These are phyloP conservation scores for Sphecodes monilicornis DNA, from an alignment of 2,888 invertebrate species.

Conservation along the genomic window DNA sequence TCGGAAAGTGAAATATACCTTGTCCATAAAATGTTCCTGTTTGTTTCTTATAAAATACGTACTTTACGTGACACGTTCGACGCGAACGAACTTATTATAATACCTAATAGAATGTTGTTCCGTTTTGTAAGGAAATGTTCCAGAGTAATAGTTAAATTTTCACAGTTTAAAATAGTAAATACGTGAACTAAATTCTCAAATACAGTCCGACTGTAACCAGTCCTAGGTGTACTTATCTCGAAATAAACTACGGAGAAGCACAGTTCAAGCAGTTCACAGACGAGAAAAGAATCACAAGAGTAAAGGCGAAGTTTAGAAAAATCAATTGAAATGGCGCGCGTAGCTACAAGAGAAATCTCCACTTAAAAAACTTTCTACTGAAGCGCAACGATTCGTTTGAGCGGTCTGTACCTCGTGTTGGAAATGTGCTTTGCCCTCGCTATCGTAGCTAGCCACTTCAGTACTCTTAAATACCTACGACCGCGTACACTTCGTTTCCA, in stretches of 20 bases:
- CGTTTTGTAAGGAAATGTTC: too few relatives aligned
- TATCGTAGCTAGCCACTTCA: slow-evolving; percentile 42
- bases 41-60: too few relatives aligned
- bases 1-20: too few relatives aligned
- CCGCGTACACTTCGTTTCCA: slow-evolving; percentile 60
- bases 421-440: slow-evolving; percentile 49
- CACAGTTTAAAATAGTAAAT: not conserved
- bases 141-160: too few relatives aligned
- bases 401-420: slow-evolving; percentile 34
- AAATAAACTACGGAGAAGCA: not conserved
- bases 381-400: slow-evolving; percentile 41
- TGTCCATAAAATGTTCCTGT: too few relatives aligned
- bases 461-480: slow-evolving; percentile 58
- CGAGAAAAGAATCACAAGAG: not conserved
- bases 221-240: not conserved
- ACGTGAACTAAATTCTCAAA: not conserved
- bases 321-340: not conserved
- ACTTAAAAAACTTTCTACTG: slow-evolving; percentile 14
- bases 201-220: not conserved
- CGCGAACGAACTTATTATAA: too few relatives aligned
- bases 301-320: not conserved
- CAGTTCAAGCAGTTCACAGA: not conserved
- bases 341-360: not conserved
- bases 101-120: too few relatives aligned
- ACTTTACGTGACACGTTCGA: too few relatives aligned